Conservation (phyloP, 2,797 vertebrate species). For the Furcifer pardalis region DNA sequence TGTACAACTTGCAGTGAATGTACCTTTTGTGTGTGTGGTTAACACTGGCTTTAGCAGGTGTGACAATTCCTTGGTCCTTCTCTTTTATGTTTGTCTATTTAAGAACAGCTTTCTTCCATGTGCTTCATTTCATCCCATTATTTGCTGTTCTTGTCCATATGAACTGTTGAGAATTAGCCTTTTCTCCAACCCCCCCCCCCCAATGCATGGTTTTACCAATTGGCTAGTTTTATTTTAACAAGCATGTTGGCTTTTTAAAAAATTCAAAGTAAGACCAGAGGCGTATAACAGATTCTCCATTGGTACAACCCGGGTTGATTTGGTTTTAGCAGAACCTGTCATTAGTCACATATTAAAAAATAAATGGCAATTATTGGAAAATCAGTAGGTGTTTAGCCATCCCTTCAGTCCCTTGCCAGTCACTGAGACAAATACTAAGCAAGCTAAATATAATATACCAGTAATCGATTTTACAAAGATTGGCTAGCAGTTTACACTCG, state of each 20-base stretch:
- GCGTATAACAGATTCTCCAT: neutral
- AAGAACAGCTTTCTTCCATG: neutral
- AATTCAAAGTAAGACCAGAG: neutral
- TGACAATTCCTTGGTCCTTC: too few relatives aligned
- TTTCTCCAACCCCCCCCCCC: rapidly evolving
- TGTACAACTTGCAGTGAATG: too few relatives aligned
- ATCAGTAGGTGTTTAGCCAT: neutral
- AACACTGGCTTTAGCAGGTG: too few relatives aligned
- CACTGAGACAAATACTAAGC: neutral
- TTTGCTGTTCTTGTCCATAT: neutral
- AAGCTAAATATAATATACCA: neutral
- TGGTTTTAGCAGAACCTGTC: neutral
- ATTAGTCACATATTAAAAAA: neutral
- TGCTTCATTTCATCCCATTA: neutral
- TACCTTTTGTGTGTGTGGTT: too few relatives aligned
- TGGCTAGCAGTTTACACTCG: too few relatives aligned
- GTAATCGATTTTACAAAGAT: neutral
- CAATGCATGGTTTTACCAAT: neutral
- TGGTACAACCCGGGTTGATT: neutral
- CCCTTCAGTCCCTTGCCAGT: neutral
- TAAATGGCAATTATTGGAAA: neutral
- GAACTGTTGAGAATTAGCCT: too few relatives aligned
- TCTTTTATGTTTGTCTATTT: too few relatives aligned
- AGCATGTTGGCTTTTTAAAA: neutral
- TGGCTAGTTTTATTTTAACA: neutral